Conservation (phyloP, 2,113 vertebrate genomes). For the Muscicapa adusta region DNA sequence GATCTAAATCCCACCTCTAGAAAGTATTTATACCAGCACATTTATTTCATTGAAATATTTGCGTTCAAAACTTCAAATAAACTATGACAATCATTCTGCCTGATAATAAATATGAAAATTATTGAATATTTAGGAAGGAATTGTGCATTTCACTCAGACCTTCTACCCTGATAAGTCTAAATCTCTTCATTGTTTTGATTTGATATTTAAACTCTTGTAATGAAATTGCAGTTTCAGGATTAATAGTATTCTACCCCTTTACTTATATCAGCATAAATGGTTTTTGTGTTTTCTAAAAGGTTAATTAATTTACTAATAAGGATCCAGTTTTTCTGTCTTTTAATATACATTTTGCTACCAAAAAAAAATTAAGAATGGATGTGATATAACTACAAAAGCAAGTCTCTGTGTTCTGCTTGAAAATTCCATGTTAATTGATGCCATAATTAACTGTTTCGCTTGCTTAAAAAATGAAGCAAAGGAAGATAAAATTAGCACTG, state of each 20-base stretch:
- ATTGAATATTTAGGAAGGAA: not conserved
- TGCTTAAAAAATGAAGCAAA: conserved; percentile 1
- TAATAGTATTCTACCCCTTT: not conserved
- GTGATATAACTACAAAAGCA: not conserved
- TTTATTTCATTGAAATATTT: conserved; percentile 3
- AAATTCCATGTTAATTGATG: not conserved
- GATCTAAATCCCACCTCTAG: not conserved
- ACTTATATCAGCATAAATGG: not conserved
- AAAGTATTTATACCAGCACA: not conserved
- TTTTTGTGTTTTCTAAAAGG: not conserved
- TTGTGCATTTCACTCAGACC: not conserved
- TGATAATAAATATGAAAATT: not conserved
- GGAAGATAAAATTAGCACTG: not conserved
- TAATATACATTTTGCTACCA: not conserved
- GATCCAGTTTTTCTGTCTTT: not conserved
- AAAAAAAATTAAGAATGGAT: not conserved
- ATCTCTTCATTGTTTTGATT: not conserved
- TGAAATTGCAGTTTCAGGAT: not conserved
- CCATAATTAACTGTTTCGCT: not conserved
- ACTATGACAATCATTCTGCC: not conserved
- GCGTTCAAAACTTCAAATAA: not conserved
- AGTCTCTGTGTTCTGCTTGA: not conserved
- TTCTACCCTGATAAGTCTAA: not conserved
- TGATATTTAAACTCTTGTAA: not conserved
- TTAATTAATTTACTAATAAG: not conserved